Percentiles rank a stretch among this genome's conserved stretches.
Evolutionary conservation across 2,797 vertebrate genomes (phyloP).

Genomic region (Eremophila alpestris): DNA sequence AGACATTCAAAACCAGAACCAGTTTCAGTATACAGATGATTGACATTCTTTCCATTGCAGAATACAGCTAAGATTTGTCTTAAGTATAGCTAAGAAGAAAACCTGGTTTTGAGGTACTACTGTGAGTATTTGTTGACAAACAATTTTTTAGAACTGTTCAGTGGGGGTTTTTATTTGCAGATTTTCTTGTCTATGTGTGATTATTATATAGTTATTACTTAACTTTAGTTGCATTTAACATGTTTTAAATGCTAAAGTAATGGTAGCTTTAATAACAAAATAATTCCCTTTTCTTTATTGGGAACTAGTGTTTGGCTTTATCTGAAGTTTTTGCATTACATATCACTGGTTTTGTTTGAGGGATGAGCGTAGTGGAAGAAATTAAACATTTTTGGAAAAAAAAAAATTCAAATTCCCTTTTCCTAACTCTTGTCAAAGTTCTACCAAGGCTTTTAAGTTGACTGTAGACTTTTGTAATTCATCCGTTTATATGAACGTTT

Average conservation of each 20-base stretch:
- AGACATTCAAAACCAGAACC: background rate
- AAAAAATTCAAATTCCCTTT: background rate
- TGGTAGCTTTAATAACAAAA: background rate
- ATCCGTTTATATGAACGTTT: background rate
- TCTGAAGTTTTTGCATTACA: background rate
- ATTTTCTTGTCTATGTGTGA: background rate
- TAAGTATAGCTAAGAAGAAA: background rate
- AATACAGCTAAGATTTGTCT: background rate
- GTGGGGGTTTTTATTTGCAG: background rate
- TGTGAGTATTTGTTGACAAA: background rate
- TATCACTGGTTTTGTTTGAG: background rate
- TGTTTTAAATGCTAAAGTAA: background rate
- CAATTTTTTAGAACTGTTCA: background rate
- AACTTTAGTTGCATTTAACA: background rate
- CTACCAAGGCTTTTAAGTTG: background rate
- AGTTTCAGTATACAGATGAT: background rate
- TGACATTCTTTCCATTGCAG: background rate
- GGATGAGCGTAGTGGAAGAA: background rate
- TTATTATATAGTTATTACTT: background rate
- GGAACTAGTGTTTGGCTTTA: background rate
- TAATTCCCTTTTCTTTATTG: background rate
- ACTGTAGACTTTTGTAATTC: background rate
- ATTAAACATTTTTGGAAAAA: fast-evolving
- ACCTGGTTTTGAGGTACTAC: background rate
- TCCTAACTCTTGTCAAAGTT: background rate